phyloP scores from a whole-genome alignment of 2,113 vertebrate genomes.

The Cryptomyrus ogoouensis region DNA sequence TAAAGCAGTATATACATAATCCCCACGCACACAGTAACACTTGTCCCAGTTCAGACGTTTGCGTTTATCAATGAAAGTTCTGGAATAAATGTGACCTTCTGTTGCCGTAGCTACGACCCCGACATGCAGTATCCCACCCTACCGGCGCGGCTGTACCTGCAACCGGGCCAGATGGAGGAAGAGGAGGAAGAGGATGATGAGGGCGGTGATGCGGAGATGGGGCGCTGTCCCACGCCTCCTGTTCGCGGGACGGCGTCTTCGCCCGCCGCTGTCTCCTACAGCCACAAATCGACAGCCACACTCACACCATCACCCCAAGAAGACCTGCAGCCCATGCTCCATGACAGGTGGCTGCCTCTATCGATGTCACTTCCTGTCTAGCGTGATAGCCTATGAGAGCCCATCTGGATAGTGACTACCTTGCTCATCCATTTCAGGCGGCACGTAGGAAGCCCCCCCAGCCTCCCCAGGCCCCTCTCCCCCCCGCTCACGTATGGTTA shows the following conservation, averaged over 20 bases:
- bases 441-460: constrained; percentile 69
- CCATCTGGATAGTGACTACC: background rate
- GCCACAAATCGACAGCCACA: constrained; percentile 73
- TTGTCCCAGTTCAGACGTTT: background rate
- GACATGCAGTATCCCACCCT: constrained; percentile 68
- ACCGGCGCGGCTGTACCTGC: constrained; percentile 72
- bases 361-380: constrained; percentile 4
- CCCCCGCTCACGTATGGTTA: constrained; percentile 84
- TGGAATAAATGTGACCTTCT: background rate
- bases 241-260: constrained; percentile 76
- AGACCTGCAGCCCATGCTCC: constrained; percentile 72
- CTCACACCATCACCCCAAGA: constrained; percentile 74
- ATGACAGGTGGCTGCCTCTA: constrained; percentile 64
- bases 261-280: constrained; percentile 73
- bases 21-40: background rate
- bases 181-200: constrained; percentile 53
- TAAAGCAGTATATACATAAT: background rate
- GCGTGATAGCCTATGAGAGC: background rate
- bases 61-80: background rate
- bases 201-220: constrained; percentile 50
- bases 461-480: constrained; percentile 68
- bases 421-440: constrained; percentile 46
- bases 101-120: constrained; percentile 69
- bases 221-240: constrained; percentile 79
- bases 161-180: constrained; percentile 69